Percentiles rank a stretch among this genome's conserved stretches.
Conservation (phyloP, 2,797 vertebrate species). For the Melanogrammus aeglefinus region DNA sequence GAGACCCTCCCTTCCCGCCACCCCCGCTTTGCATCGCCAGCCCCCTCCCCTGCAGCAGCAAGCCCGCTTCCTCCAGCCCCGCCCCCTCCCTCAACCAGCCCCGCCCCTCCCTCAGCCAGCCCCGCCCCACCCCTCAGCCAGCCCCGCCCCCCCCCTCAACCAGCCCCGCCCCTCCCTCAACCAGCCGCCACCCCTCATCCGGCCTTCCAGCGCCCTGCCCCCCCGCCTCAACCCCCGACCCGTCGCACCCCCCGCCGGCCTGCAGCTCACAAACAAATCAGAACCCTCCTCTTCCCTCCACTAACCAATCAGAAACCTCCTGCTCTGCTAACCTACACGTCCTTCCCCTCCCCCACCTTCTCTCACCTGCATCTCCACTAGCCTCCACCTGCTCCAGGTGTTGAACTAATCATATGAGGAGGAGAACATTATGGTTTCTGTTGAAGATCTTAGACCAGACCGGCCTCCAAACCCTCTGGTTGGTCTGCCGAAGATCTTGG, state of each 20-base stretch:
- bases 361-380: not conserved
- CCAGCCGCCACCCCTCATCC: conserved; percentile 4
- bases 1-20: conserved; percentile 88
- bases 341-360: not conserved
- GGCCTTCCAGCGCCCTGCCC: not conserved
- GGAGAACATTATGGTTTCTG: too few relatives aligned
- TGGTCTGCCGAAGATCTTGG: too few relatives aligned
- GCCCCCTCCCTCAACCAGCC: conserved; percentile 93
- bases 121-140: conserved; percentile 73
- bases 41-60: conserved; percentile 95
- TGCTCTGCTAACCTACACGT: not conserved
- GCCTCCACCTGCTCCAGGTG: too few relatives aligned
- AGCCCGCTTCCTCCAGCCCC: conserved; percentile 89
- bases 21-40: conserved; percentile 92
- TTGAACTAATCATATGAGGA: too few relatives aligned
- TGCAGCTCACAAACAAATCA: not conserved
- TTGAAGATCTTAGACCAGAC: too few relatives aligned
- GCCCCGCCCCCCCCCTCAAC: conserved; percentile 85
- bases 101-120: conserved; percentile 88
- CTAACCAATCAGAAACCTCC: not conserved
- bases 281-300: not conserved
- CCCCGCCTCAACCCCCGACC: not conserved
- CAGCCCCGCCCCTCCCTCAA: conserved; percentile 79
- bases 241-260: not conserved
- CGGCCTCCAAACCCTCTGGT: too few relatives aligned